phyloP scores from a whole-genome alignment of 2,113 vertebrate species.

The Meleagris gallopavo region DNA sequence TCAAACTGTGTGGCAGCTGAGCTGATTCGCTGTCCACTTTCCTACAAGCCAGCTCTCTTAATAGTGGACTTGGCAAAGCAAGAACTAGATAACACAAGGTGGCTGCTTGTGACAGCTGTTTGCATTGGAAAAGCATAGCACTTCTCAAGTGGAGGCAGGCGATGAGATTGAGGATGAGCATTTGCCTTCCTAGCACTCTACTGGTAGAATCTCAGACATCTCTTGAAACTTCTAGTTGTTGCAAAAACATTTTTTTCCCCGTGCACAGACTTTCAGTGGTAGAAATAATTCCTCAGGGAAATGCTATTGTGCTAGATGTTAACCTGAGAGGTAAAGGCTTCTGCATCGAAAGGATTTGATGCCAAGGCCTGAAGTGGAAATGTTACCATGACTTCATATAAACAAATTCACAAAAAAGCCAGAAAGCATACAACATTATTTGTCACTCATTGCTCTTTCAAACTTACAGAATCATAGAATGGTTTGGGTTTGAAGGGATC shows the following conservation, averaged over 20 bases:
- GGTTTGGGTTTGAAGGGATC: no score
- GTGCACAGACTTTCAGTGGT: fast-evolving
- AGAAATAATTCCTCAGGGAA: background rate
- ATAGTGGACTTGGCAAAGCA: background rate
- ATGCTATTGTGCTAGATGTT: background rate
- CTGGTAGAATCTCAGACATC: background rate
- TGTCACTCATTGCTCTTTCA: no score
- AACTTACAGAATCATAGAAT: no score
- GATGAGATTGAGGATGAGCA: no score
- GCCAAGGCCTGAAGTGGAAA: background rate
- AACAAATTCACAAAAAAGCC: no score
- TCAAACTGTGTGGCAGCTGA: background rate
- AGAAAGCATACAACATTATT: no score
- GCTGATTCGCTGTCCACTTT: background rate
- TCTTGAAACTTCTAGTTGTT: background rate
- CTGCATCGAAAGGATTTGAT: background rate
- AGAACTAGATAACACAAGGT: background rate
- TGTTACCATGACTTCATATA: background rate
- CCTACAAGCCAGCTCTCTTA: background rate
- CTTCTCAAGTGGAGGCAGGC: background rate
- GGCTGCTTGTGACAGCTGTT: background rate
- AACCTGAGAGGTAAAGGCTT: background rate
- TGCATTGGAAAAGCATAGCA: background rate
- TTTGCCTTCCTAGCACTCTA: background rate
- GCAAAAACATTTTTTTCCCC: background rate